Evolutionary conservation across 2,113 vertebrate genomes (phyloP).

Genomic region (Notechis scutatus): DNA sequence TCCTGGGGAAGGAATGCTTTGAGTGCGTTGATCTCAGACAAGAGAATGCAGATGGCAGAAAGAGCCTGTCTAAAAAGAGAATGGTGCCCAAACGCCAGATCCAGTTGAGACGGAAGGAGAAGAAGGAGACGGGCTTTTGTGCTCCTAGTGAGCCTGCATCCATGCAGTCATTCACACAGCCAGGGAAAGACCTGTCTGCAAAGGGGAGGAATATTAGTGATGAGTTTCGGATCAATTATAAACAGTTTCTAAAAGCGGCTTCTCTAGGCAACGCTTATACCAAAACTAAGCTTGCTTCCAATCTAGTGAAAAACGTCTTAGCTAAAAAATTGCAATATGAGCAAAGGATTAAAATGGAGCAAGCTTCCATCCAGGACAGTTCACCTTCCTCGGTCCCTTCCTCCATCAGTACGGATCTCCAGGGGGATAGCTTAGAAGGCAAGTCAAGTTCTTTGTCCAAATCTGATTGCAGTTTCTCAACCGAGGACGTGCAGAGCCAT

Average conservation of each 20-base stretch:
- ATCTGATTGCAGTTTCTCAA: conserved; percentile 72
- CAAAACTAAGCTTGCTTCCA: conserved; percentile 82
- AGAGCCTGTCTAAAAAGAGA: conserved; percentile 69
- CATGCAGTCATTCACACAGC: conserved; percentile 7
- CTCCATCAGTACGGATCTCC: conserved; percentile 40
- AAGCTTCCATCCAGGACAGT: conserved; percentile 53
- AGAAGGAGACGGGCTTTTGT: conserved; percentile 60
- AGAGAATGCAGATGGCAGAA: conserved; percentile 75
- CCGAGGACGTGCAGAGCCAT: conserved; percentile 59
- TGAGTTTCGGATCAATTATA: conserved; percentile 63
- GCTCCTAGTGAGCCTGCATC: conserved; percentile 51
- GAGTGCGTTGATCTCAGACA: conserved; percentile 88
- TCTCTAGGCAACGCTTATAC: conserved; percentile 76
- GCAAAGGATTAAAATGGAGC: conserved; percentile 64
- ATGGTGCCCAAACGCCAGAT: conserved; percentile 95
- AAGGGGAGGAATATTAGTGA: conserved; percentile 44
- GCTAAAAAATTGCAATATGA: conserved; percentile 84
- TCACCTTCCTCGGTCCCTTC: conserved; percentile 55
- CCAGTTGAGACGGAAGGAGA: conserved; percentile 81
- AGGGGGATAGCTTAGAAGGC: conserved; percentile 51
- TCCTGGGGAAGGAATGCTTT: conserved; percentile 62
- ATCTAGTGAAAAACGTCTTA: conserved; percentile 84
- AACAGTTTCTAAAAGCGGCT: conserved; percentile 77
- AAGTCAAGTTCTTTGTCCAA: conserved; percentile 68
- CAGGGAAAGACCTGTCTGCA: conserved; percentile 44